Evolutionary conservation across 2,113 vertebrate species (phyloP).

Genomic region (Pseudois nayaur): DNA sequence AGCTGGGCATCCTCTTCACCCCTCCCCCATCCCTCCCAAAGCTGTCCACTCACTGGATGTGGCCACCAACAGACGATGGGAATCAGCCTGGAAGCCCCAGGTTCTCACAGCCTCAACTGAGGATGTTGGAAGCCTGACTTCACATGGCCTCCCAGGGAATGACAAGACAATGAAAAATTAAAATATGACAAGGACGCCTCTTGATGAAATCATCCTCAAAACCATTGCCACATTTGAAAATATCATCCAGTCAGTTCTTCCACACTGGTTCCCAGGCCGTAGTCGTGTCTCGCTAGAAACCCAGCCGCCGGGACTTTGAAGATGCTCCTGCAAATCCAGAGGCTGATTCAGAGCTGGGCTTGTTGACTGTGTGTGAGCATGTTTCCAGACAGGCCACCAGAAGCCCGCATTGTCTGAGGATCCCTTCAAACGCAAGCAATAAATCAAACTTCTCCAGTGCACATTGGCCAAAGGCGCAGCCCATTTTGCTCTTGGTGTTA

Average conservation of each 20-base stretch:
- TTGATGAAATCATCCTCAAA: background rate
- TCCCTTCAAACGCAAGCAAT: constrained; percentile 78
- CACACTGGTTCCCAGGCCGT: background rate
- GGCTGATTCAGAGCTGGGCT: constrained; percentile 12
- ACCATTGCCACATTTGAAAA: background rate
- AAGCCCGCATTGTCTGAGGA: constrained; percentile 74
- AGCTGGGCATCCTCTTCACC: background rate
- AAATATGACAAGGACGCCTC: background rate
- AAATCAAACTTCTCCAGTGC: constrained; percentile 76
- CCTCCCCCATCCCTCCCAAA: background rate
- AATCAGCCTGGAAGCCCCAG: background rate
- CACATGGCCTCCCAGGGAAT: background rate
- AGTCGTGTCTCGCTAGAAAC: background rate
- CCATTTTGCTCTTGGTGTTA: constrained; percentile 54
- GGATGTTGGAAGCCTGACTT: background rate
- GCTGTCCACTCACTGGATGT: accelerated
- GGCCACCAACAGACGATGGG: accelerated
- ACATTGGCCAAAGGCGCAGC: constrained; percentile 68
- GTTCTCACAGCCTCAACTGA: background rate
- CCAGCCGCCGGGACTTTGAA: constrained; percentile 1
- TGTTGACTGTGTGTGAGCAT: constrained; percentile 5
- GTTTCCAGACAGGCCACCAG: constrained; percentile 76
- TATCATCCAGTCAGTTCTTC: constrained; percentile 16
- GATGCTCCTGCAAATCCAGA: background rate
- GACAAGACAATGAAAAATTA: background rate